Base-by-base conservation (phyloP, 2,113 vertebrate species). In the Triplophysa rosa region DNA sequence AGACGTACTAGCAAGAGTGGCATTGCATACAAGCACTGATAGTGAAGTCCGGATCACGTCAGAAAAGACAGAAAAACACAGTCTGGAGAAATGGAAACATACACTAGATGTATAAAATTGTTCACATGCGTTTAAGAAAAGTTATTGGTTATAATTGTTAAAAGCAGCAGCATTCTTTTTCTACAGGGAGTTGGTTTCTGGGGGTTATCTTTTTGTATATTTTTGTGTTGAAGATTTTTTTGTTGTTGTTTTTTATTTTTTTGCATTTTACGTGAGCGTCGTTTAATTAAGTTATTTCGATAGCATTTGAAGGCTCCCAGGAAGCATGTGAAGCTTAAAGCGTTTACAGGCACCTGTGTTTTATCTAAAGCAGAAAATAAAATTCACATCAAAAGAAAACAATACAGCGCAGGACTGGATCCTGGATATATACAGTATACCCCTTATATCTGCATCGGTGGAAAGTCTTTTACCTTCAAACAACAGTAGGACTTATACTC, bases 331-430 rank as follows among this genome's bases (percentile, higher is more conserved):
- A 89, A 87, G 89, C 79, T 58, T 63, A 47, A 92, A 91, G 90
- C 89, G 23, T 90, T 83, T 89, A 89, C 93, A 93, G 92, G 91
- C 92, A 93, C 91, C 83, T 87, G 90, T 91, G 91, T 93, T 91
- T 90, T 76, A 85, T 88, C 87, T 80, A 79, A 65, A 72, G 54
- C 54, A 33, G 52, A 65, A 42, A 37, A 73, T 12, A 2, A 64
- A 68, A 26, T 23, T 8, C 10, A 79, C 69, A 9, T 37, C 9
- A 66, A 45, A 74, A 12, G 0, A 19, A 62, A 19, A 47, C 1
- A 47, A 67, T 42, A 29, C 24, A 11, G 33, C 75, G 23, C 62
- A 77, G 68, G 79, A 67, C 71, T 84, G 78, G 80, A 83, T 80
- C 23, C 45, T 37, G 67, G n/a, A 61, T 66, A 59, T 67, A 79